Evolutionary conservation across 2,888 invertebrate species (phyloP).

Genomic region (Phrixothrix hirtus): DNA sequence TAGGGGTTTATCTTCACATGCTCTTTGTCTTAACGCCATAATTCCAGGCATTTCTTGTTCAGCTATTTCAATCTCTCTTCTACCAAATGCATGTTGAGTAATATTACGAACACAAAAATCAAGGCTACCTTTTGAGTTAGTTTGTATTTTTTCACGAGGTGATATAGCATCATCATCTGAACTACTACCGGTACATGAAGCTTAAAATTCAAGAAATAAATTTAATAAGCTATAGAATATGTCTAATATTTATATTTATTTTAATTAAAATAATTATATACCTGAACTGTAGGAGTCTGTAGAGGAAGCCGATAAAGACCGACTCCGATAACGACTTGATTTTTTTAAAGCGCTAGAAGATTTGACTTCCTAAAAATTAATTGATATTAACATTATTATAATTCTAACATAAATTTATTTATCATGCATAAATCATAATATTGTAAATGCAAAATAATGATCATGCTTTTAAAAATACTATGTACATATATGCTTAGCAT

Average conservation of each 20-base stretch:
- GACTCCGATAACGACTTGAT: slow-evolving; percentile 83
- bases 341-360: slow-evolving; percentile 81
- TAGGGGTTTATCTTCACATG: slow-evolving; percentile 90
- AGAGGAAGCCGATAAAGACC: slow-evolving; percentile 91
- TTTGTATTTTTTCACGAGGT: slow-evolving; percentile 90
- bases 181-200: slow-evolving; percentile 76
- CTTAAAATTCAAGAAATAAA: slow-evolving; percentile 35
- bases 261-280: slow-evolving; percentile 46
- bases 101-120: slow-evolving; percentile 96
- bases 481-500: too few relatives aligned
- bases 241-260: background rate
- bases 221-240: background rate
- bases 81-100: slow-evolving; percentile 89
- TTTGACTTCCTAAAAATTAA: slow-evolving; percentile 60
- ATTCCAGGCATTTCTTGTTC: slow-evolving; percentile 99
- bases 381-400: slow-evolving; percentile 3
- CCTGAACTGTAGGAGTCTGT: slow-evolving; percentile 94
- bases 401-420: slow-evolving; percentile 12
- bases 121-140: slow-evolving; percentile 78
- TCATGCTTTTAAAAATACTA: background rate
- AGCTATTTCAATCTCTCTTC: slow-evolving; percentile 96
- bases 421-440: slow-evolving; percentile 3
- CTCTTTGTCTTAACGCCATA: slow-evolving; percentile 89
- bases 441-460: background rate
- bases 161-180: slow-evolving; percentile 93